These are phyloP conservation scores for Tolmerus cingulatus DNA, from an alignment of 2,888 invertebrate genomes.

Conservation along the genomic window DNA sequence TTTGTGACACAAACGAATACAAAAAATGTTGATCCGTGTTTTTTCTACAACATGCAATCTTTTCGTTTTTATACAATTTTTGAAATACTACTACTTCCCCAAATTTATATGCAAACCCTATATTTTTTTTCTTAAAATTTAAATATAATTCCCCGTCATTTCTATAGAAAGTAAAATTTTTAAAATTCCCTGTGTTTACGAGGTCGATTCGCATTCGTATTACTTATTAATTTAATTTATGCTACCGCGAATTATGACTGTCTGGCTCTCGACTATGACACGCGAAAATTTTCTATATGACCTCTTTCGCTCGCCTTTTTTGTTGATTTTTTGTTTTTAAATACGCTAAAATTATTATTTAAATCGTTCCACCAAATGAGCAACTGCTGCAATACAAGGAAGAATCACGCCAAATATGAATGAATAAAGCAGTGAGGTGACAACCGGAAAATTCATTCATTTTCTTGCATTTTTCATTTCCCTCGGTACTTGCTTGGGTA, in stretches of 20 bases:
- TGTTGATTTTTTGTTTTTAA: not conserved
- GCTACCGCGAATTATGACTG: not conserved
- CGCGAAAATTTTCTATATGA: not conserved
- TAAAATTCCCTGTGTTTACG: not conserved
- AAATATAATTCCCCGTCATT: not conserved
- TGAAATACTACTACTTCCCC: not conserved
- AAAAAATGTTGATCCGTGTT: too few species aligned
- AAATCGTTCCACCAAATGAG: slow-evolving; percentile 7
- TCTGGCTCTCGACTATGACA: not conserved
- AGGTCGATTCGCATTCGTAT: not conserved
- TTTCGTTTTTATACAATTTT: not conserved
- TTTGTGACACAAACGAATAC: too few species aligned
- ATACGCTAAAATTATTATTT: not conserved
- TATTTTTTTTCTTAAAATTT: not conserved
- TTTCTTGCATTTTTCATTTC: not conserved
- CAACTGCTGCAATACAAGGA: slow-evolving; percentile 2
- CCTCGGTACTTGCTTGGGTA: not conserved
- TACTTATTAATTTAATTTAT: not conserved
- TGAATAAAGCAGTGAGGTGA: not conserved
- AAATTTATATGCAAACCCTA: not conserved
- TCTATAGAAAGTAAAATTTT: not conserved
- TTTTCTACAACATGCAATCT: too few species aligned
- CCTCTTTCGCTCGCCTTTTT: not conserved
- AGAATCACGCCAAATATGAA: not conserved
- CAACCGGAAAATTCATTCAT: slow-evolving; percentile 35